A percentile compares a stretch with the other conserved stretches of the same genome.
Conservation (phyloP, 2,797 vertebrate species). For the Hydrophis major region DNA sequence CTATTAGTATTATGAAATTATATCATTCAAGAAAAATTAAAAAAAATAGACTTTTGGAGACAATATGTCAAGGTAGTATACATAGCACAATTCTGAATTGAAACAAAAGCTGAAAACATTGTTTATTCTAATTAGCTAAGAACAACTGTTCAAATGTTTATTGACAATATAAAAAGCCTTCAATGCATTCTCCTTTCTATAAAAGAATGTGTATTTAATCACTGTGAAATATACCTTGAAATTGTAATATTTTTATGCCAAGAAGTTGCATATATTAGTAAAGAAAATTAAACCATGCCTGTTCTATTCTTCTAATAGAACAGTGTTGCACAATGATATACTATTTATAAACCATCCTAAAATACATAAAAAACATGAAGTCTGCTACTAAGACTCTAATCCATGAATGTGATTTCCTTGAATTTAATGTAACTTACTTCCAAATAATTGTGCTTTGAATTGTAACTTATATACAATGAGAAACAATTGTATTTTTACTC, state of each 20-base stretch:
- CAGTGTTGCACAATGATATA: neutral
- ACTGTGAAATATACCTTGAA: neutral
- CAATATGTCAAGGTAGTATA: neutral
- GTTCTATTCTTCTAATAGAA: neutral
- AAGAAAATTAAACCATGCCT: neutral
- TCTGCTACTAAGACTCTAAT: neutral
- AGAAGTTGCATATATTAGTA: neutral
- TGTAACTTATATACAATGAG: neutral
- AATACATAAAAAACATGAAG: neutral
- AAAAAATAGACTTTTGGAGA: neutral
- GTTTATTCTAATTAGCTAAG: neutral
- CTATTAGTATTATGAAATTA: conserved; percentile 25
- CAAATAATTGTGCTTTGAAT: neutral
- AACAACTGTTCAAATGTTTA: neutral
- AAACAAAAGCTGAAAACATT: neutral
- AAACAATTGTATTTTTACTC: conserved; percentile 4
- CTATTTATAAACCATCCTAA: neutral
- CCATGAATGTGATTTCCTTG: neutral
- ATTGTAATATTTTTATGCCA: neutral
- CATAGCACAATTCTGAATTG: neutral
- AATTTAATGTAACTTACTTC: conserved; percentile 15
- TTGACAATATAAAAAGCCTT: neutral
- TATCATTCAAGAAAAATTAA: neutral
- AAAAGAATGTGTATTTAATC: neutral
- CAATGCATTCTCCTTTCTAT: neutral